phyloP scores from a whole-genome alignment of 2,888 invertebrate species.

The Malthinus flaveolus region DNA sequence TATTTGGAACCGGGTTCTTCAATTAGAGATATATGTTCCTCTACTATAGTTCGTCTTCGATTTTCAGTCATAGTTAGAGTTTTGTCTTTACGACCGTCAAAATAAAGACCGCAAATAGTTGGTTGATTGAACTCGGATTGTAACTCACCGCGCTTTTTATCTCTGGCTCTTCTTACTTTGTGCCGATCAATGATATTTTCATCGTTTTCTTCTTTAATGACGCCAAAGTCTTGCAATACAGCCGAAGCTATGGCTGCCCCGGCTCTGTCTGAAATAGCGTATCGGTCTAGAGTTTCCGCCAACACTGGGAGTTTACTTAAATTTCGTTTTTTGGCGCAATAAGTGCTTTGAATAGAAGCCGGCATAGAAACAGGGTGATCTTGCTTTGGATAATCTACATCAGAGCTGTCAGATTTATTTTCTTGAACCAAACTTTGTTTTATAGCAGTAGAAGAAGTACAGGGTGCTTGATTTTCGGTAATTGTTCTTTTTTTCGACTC shows the following conservation, averaged over 20 bases:
- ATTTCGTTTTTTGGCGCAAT: too few species aligned
- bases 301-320: too few species aligned
- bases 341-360: too few species aligned
- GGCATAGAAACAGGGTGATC: too few species aligned
- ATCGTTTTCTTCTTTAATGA: not conserved
- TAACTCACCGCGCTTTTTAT: not conserved
- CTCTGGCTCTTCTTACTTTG: not conserved
- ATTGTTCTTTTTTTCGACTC: too few species aligned
- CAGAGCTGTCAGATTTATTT: too few species aligned
- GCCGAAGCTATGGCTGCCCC: not conserved
- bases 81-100: not conserved
- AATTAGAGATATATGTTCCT: too few species aligned
- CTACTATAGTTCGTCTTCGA: not conserved
- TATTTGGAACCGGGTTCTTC: not conserved
- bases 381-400: too few species aligned
- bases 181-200: not conserved
- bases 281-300: too few species aligned
- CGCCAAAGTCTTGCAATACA: not conserved
- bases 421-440: too few species aligned
- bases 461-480: too few species aligned
- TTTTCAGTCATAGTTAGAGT: not conserved
- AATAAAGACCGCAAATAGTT: not conserved
- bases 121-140: not conserved
- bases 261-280: not conserved
- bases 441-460: too few species aligned